Base-by-base conservation (phyloP, 2,888 invertebrate genomes). In the Alviniconcha strummeri region DNA sequence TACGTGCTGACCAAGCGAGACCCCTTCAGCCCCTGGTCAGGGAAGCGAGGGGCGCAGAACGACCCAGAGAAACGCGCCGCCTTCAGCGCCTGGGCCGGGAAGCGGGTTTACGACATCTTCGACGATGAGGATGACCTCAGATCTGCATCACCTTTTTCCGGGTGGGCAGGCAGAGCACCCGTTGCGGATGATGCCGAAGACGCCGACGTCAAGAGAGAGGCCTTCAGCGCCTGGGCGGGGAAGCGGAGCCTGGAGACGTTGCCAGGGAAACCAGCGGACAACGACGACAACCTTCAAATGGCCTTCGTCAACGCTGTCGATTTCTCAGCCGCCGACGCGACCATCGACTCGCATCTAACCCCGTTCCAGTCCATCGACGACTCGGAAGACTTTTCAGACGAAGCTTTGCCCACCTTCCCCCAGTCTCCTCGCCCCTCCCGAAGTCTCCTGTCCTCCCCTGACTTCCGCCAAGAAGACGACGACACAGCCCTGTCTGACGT, bases 11-110 rank as follows among this genome's bases (percentile, higher is more conserved):
- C 1, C 57, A 19, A 57, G 13, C 52, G 60, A n/a, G 6, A 5
- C 5, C 36, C 78, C 15, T 57, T 57, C 78, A 78, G 60, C 13
- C 36, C 78, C 0, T 76, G 76, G 76, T 57, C 57, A 2, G 76
- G 56, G 3, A 55, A 75, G 36, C 13, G 55, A 55, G n/a, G 5
- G 1, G n/a, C 8, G 54, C 60, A 13, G 13, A 1, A 72, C 13
- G 55, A 55, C 52, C 7, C 7, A 7, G 67, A 64, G 5, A 79
- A 79, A 54, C 79, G 79, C 4, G 52, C 36, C 5, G 79, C 79
- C 13, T 79, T 79, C 79, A 19, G 67, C n/a, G 79, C 67, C 19
- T 80, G 80, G 80, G 80, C 80, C 2, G 80, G 80, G 19, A 80
- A 80, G 17, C 64, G 79, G 5, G 54, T 54, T 52, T 52, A n/a